Percentiles rank a stretch among this genome's conserved stretches.
Conservation (phyloP, 2,888 invertebrate species). For the Watsonalla cultraria region DNA sequence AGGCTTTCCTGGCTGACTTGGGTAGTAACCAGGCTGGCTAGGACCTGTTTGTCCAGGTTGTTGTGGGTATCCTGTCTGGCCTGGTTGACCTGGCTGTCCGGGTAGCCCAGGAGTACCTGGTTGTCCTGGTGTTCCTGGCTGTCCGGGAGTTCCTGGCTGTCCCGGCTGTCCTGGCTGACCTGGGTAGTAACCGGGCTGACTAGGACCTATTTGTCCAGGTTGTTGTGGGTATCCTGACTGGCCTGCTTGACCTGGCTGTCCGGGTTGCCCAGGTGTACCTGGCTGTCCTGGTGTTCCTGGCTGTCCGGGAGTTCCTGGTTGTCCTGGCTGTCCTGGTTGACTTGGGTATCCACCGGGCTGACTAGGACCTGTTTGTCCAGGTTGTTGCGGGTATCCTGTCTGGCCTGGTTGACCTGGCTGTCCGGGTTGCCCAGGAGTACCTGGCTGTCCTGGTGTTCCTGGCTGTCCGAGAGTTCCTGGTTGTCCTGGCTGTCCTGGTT, state of each 20-base stretch:
- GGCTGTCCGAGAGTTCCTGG: conserved; percentile 16
- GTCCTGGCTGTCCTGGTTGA: conserved; percentile 6
- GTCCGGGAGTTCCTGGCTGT: conserved; percentile 8
- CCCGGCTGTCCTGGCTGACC: conserved; percentile 11
- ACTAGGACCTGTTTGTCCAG: conserved; percentile 13
- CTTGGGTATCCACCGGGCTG: conserved; percentile 1
- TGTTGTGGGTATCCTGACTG: conserved; percentile 48
- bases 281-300: conserved; percentile 10
- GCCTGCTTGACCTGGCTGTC: conserved; percentile 24
- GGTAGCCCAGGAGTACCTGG: conserved; percentile 2
- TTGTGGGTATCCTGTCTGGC: conserved; percentile 46
- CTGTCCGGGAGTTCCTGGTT: conserved; percentile 8
- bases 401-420: conserved; percentile 11
- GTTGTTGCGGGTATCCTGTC: conserved; percentile 39
- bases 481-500: conserved; percentile 11
- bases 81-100: too few relatives aligned
- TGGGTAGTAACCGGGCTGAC: conserved; percentile 6
- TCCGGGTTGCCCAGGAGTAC: conserved; percentile 13
- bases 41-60: conserved; percentile 43
- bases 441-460: conserved; percentile 13
- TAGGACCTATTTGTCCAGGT: conserved; percentile 38
- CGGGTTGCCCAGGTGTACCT: conserved; percentile 20
- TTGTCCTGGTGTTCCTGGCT: conserved; percentile 9
- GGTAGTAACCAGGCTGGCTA: conserved; percentile 14
- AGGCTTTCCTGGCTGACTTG: conserved; percentile 18